These are phyloP conservation scores for Holacanthella duospinosa DNA, from an alignment of 2,888 invertebrate genomes.

Conservation along the genomic window DNA sequence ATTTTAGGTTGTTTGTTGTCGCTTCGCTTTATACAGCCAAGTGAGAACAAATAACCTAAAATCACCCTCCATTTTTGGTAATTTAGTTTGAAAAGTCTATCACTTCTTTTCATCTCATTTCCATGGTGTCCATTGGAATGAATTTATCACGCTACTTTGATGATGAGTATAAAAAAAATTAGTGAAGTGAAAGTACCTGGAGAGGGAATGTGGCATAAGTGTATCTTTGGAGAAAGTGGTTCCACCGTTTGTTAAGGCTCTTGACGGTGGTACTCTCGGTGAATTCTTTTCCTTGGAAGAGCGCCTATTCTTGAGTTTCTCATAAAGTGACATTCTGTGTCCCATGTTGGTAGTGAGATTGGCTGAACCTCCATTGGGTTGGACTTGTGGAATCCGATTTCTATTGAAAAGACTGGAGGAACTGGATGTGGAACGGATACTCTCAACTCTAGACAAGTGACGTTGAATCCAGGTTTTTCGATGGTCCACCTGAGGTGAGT, in stretches of 20 bases:
- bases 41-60: no score
- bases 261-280: conserved; percentile 10
- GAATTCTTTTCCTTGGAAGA: conserved; percentile 52
- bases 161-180: no score
- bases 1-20: no score
- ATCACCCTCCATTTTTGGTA: no score
- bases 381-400: conserved; percentile 19
- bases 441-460: conserved; percentile 75
- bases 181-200: no score
- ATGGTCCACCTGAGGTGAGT: conserved; percentile 73
- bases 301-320: conserved; percentile 67
- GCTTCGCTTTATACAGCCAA: no score
- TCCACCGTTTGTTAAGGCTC: conserved; percentile 13
- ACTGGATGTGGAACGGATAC: conserved; percentile 67
- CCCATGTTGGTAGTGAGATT: background rate
- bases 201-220: no score
- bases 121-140: no score
- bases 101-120: no score
- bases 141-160: no score
- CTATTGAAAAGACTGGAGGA: conserved; percentile 32
- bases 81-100: no score
- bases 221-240: conserved; percentile 17
- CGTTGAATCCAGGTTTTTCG: conserved; percentile 80
- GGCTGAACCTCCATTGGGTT: conserved; percentile 21
- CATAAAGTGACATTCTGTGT: conserved; percentile 71